Conservation (phyloP, 2,113 vertebrate species). For the Cyanoderma ruficeps region DNA sequence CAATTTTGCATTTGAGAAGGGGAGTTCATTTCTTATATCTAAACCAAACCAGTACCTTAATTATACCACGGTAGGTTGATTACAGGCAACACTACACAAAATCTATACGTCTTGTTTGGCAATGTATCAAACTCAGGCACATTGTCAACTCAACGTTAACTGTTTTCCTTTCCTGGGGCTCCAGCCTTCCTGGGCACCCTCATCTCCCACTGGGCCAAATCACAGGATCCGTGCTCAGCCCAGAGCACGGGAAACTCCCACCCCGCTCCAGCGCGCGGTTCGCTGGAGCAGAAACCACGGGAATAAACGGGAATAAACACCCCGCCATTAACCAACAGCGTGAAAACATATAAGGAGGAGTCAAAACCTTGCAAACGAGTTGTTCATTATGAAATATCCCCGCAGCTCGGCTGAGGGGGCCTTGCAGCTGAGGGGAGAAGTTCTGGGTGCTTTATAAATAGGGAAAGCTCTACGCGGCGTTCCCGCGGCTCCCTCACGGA, state of each 20-base stretch:
- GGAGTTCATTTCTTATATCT: slow-evolving; percentile 6
- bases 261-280: rapidly evolving
- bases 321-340: background rate
- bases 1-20: slow-evolving; percentile 3
- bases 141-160: background rate
- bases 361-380: background rate
- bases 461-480: background rate
- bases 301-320: background rate
- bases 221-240: background rate
- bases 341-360: background rate
- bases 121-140: background rate
- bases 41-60: slow-evolving; percentile 9
- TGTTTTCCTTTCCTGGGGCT: background rate
- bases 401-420: slow-evolving; percentile 55
- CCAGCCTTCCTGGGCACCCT: background rate
- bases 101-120: slow-evolving; percentile 20
- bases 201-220: background rate
- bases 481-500: background rate
- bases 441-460: slow-evolving; percentile 7
- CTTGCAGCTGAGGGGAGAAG: background rate
- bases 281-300: rapidly evolving
- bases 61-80: slow-evolving; percentile 35
- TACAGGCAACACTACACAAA: slow-evolving; percentile 35
- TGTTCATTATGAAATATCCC: background rate
- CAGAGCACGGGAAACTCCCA: background rate